These are phyloP conservation scores for Sebastes variabilis DNA, from an alignment of 2,797 vertebrate species.

Conservation along the genomic window DNA sequence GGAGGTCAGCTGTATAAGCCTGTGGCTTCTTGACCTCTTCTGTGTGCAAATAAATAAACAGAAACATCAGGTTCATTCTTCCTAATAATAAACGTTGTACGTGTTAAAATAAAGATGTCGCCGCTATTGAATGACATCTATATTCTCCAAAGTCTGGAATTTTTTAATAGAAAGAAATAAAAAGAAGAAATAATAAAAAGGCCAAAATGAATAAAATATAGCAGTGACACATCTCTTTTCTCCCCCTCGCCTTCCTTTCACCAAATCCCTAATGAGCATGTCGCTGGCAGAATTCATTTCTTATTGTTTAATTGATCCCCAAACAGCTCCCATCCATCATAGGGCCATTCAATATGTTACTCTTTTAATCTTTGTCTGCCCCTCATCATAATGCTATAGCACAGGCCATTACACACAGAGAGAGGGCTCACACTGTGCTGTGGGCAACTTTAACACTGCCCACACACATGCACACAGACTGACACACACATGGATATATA, in stretches of 20 bases:
- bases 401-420: conserved; percentile 70
- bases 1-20: too few species aligned
- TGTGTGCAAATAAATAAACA: too few species aligned
- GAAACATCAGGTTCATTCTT: background rate
- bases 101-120: background rate
- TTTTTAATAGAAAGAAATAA: background rate
- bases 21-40: too few species aligned
- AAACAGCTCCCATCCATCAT: conserved; percentile 82
- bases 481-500: background rate
- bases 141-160: background rate
- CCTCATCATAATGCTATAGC: conserved; percentile 76
- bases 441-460: conserved; percentile 46
- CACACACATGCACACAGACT: background rate
- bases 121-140: background rate
- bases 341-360: conserved; percentile 71
- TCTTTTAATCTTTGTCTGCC: conserved; percentile 72
- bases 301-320: conserved; percentile 84
- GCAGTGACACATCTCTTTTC: conserved; percentile 44
- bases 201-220: conserved; percentile 45
- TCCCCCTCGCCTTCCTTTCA: conserved; percentile 54
- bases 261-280: conserved; percentile 81
- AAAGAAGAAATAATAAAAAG: background rate
- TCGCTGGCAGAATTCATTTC: conserved; percentile 81
- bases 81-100: background rate
- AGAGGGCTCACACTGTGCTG: conserved; percentile 14